Conservation (phyloP, 2,113 vertebrate genomes). For the Odocoileus hemionus region DNA sequence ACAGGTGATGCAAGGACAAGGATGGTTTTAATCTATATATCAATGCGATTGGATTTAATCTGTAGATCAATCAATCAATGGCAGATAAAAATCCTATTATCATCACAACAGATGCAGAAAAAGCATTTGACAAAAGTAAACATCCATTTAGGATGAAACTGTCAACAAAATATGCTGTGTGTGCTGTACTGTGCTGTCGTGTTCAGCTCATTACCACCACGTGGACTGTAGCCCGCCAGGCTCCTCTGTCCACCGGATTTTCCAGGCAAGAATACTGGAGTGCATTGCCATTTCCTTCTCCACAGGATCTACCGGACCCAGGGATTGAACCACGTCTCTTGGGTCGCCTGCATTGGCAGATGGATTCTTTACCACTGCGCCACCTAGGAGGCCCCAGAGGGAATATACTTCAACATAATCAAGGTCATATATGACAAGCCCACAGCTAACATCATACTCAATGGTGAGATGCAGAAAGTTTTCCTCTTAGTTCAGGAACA, state of each 20-base stretch:
- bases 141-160: background rate
- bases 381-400: background rate
- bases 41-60: background rate
- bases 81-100: background rate
- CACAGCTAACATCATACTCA: background rate
- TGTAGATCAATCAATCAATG: background rate
- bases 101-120: background rate
- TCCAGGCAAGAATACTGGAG: background rate
- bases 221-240: background rate
- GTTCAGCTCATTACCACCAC: rapidly evolving
- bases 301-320: background rate
- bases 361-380: background rate
- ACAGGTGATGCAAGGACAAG: background rate
- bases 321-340: background rate
- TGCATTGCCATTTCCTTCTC: background rate
- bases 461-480: background rate
- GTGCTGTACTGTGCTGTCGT: background rate
- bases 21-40: background rate
- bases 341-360: background rate
- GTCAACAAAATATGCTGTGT: background rate
- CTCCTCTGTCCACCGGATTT: background rate
- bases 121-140: background rate
- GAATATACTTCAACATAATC: background rate
- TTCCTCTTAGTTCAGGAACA: background rate
- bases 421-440: background rate